Conservation (phyloP, 2,888 invertebrate genomes). For the Automeris io region DNA sequence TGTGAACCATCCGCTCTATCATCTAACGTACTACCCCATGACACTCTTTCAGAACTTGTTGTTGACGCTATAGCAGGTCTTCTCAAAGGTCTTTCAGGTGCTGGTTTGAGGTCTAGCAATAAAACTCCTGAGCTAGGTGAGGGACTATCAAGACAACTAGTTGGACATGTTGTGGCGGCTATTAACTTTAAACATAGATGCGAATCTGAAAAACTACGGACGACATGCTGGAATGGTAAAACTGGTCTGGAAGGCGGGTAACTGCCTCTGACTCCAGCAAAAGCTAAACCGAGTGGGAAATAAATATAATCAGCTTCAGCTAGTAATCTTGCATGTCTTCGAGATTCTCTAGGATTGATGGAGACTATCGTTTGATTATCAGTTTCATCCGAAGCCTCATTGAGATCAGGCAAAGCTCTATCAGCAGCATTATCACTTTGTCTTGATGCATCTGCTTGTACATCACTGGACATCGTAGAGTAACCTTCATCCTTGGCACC, state of each 20-base stretch:
- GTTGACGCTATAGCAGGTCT: slow-evolving; percentile 75
- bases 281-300: slow-evolving; percentile 80
- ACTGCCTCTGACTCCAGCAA: slow-evolving; percentile 82
- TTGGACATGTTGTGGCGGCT: slow-evolving; percentile 75
- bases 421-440: slow-evolving; percentile 76
- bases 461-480: slow-evolving; percentile 90
- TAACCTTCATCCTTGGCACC: slow-evolving; percentile 89
- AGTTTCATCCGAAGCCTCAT: slow-evolving; percentile 85
- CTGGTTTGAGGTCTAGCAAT: slow-evolving; percentile 76
- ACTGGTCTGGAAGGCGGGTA: slow-evolving; percentile 83
- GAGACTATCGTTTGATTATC: slow-evolving; percentile 77
- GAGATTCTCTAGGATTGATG: slow-evolving; percentile 65
- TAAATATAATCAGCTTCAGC: slow-evolving; percentile 82
- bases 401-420: slow-evolving; percentile 81
- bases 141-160: slow-evolving; percentile 74
- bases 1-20: slow-evolving; percentile 77
- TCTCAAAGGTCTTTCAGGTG: slow-evolving; percentile 76
- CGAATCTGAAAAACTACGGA: slow-evolving; percentile 85
- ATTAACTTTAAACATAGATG: slow-evolving; percentile 83
- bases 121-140: slow-evolving; percentile 80
- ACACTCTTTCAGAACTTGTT: slow-evolving; percentile 67
- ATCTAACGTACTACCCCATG: slow-evolving; percentile 78
- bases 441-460: slow-evolving; percentile 82
- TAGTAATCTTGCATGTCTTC: slow-evolving; percentile 76
- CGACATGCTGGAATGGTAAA: slow-evolving; percentile 83